Conservation (phyloP, 2,113 vertebrate genomes). For the Ascaphus truei region DNA sequence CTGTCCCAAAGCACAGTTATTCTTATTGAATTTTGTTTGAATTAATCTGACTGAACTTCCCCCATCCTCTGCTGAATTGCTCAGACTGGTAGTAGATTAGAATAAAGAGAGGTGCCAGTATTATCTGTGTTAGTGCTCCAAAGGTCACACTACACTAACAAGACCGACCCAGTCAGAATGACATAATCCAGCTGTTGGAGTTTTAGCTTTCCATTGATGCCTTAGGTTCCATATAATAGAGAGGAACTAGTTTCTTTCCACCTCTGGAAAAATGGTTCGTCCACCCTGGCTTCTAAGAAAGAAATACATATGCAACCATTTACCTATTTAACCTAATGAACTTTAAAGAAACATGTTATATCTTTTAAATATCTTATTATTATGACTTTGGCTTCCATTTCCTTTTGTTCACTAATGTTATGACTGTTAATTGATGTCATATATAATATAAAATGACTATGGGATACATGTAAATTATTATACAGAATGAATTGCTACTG, state of each 20-base stretch:
- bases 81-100: conserved; percentile 83
- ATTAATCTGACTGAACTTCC: conserved; percentile 74
- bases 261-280: conserved; percentile 49
- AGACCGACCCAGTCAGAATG: conserved; percentile 77
- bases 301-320: conserved; percentile 56
- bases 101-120: conserved; percentile 88
- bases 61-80: conserved; percentile 69
- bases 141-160: conserved; percentile 93
- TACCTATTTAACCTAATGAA: conserved; percentile 67
- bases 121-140: conserved; percentile 88
- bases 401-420: neutral
- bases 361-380: conserved; percentile 40
- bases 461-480: too few relatives aligned
- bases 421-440: too few relatives aligned
- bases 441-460: too few relatives aligned
- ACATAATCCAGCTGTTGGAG: conserved; percentile 84
- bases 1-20: conserved; percentile 69
- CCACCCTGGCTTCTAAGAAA: conserved; percentile 45
- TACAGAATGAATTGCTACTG: too few relatives aligned
- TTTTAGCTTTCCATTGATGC: conserved; percentile 40
- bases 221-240: conserved; percentile 64
- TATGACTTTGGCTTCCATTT: conserved; percentile 6
- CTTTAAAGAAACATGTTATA: conserved; percentile 36
- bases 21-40: conserved; percentile 73
- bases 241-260: conserved; percentile 51